Percentiles rank a stretch among this genome's conserved stretches.
Conservation (phyloP, 2,888 invertebrate genomes). For the Pteria penguin region DNA sequence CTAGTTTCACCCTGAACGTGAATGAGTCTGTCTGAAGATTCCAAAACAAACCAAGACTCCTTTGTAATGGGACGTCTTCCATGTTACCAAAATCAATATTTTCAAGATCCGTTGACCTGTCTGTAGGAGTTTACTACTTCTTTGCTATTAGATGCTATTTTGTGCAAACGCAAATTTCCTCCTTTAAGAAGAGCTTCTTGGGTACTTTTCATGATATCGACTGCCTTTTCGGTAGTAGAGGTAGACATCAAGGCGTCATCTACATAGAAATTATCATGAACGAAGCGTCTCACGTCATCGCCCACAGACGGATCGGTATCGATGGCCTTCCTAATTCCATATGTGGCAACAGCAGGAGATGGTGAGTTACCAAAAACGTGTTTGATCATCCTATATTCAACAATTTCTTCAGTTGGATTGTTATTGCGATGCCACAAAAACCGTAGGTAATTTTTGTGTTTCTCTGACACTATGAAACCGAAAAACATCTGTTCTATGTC, state of each 20-base stretch:
- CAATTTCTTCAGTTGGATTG: slow-evolving; percentile 12
- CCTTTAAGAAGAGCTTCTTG: slow-evolving; percentile 19
- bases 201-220: slow-evolving; percentile 29
- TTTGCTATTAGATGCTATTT: slow-evolving; percentile 32
- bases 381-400: slow-evolving; percentile 40
- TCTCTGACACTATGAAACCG: too few relatives aligned
- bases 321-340: slow-evolving; percentile 33
- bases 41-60: slow-evolving; percentile 35
- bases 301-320: neutral
- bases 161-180: slow-evolving; percentile 45
- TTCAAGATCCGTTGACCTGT: slow-evolving; percentile 26
- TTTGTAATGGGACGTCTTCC: slow-evolving; percentile 23
- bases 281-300: slow-evolving; percentile 34
- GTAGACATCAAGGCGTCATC: slow-evolving; percentile 47
- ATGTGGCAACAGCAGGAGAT: slow-evolving; percentile 42
- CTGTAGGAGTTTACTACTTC: slow-evolving; percentile 27
- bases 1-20: neutral
- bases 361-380: slow-evolving; percentile 47
- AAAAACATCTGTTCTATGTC: too few relatives aligned
- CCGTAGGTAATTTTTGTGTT: too few relatives aligned
- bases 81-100: slow-evolving; percentile 20
- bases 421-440: slow-evolving; percentile 44
- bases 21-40: slow-evolving; percentile 13
- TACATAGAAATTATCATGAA: slow-evolving; percentile 46
- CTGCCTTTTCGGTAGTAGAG: neutral